Evolutionary conservation across 2,888 invertebrate species (phyloP).

Genomic region (Nephrotoma flavescens): DNA sequence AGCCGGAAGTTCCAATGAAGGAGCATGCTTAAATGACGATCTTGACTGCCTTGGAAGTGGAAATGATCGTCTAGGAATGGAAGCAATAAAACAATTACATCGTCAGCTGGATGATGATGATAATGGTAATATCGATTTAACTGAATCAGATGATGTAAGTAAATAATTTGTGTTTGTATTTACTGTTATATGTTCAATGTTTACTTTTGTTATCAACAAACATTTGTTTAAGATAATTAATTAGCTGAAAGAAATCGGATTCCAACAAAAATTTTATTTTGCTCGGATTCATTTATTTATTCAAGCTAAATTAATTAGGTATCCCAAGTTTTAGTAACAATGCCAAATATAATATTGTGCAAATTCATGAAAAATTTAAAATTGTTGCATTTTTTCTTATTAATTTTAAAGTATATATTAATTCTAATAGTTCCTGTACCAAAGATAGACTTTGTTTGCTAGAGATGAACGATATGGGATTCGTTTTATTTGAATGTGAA

Average conservation of each 20-base stretch:
- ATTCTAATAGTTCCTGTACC: too few relatives aligned
- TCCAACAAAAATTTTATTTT: too few relatives aligned
- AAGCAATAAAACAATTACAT: conserved; percentile 86
- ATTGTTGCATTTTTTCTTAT: too few relatives aligned
- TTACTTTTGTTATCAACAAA: conserved; percentile 1
- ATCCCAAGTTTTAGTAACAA: too few relatives aligned
- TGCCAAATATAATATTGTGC: too few relatives aligned
- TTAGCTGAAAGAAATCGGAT: neutral
- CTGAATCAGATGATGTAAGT: conserved; percentile 93
- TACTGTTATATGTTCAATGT: conserved; percentile 19
- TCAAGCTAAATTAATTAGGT: too few relatives aligned
- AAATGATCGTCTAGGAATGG: conserved; percentile 75
- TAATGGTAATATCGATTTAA: conserved; percentile 92
- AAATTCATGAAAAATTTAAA: too few relatives aligned
- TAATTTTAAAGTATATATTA: too few relatives aligned
- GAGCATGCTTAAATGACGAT: conserved; percentile 42
- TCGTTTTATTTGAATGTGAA: too few relatives aligned
- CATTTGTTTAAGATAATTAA: neutral
- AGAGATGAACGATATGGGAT: too few relatives aligned
- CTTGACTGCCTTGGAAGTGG: conserved; percentile 54
- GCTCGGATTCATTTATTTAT: too few relatives aligned
- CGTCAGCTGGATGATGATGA: conserved; percentile 93
- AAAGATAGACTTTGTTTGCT: too few relatives aligned
- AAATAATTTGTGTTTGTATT: neutral
- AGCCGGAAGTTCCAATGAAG: conserved; percentile 26